These are phyloP conservation scores for Willisornis vidua DNA, from an alignment of 2,113 vertebrate species.

Conservation along the genomic window DNA sequence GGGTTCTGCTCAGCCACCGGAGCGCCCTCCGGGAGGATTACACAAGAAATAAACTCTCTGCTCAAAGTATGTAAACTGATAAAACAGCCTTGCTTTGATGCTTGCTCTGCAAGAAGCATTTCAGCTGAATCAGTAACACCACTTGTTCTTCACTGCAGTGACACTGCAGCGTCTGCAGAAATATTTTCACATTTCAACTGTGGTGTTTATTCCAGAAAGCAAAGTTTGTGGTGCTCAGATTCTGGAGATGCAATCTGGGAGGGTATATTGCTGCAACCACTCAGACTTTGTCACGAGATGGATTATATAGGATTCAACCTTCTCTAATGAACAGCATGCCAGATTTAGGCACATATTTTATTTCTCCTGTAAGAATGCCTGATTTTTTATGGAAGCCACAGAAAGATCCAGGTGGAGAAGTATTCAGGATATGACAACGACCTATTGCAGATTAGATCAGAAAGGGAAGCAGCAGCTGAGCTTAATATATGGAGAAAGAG, in stretches of 20 bases:
- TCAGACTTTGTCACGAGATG: not conserved
- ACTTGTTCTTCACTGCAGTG: not conserved
- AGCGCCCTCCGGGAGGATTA: slow-evolving; percentile 42
- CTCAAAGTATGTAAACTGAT: slow-evolving; percentile 67
- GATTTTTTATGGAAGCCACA: slow-evolving; percentile 28
- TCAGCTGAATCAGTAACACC: slow-evolving; percentile 57
- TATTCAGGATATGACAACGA: slow-evolving; percentile 19
- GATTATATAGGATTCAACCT: not conserved
- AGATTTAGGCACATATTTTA: slow-evolving; percentile 28
- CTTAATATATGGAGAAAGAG: not conserved
- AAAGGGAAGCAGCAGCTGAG: slow-evolving; percentile 16
- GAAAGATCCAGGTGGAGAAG: slow-evolving; percentile 19
- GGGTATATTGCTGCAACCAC: not conserved
- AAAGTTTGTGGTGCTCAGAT: not conserved
- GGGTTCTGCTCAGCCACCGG: slow-evolving; percentile 15
- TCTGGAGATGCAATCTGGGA: not conserved
- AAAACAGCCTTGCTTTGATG: slow-evolving; percentile 67
- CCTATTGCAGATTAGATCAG: slow-evolving; percentile 9
- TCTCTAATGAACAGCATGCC: not conserved
- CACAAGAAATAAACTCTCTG: slow-evolving; percentile 37
- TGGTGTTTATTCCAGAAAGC: slow-evolving; percentile 29
- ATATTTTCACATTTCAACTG: slow-evolving; percentile 1
- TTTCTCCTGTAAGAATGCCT: slow-evolving; percentile 23
- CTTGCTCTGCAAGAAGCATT: slow-evolving; percentile 55
- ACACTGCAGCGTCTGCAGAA: slow-evolving; percentile 35